Conservation (phyloP, 2,113 vertebrate species). For the Melanerpes formicivorus region DNA sequence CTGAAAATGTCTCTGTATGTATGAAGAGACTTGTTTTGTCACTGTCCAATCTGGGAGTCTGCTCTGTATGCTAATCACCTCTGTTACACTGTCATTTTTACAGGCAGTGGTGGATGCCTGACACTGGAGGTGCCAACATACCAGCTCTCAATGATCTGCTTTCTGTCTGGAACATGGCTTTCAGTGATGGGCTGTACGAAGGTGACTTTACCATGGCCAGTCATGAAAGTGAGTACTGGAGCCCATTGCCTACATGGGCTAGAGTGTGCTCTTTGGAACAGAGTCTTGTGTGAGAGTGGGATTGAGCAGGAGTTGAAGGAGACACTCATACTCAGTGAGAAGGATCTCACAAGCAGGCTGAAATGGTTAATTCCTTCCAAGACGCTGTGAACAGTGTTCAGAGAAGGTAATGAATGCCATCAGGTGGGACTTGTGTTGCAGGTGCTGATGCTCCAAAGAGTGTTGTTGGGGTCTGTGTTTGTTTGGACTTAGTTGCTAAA, state of each 20-base stretch:
- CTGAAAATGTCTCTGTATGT: not conserved
- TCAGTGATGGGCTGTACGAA: constrained; percentile 96
- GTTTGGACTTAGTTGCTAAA: not conserved
- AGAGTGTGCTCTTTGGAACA: not conserved
- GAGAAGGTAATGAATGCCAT: not conserved
- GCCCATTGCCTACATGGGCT: not conserved
- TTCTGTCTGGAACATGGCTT: constrained; percentile 97
- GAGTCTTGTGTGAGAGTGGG: not conserved
- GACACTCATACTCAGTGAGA: not conserved
- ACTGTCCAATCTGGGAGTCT: not conserved
- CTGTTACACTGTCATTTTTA: not conserved
- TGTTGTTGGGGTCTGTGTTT: not conserved
- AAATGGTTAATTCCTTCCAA: not conserved
- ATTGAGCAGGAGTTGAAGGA: not conserved
- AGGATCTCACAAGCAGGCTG: not conserved
- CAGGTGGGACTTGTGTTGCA: not conserved
- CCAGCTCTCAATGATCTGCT: constrained; percentile 96
- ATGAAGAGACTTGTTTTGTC: not conserved
- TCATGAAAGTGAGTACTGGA: constrained; percentile 91
- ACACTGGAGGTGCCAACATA: constrained; percentile 96
- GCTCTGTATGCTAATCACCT: not conserved
- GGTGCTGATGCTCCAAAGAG: not conserved
- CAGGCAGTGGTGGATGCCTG: constrained; percentile 99
- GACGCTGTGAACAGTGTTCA: not conserved
- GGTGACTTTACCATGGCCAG: constrained; percentile 94